phyloP scores from a whole-genome alignment of 2,888 invertebrate species.

The Megastigmus dorsalis region DNA sequence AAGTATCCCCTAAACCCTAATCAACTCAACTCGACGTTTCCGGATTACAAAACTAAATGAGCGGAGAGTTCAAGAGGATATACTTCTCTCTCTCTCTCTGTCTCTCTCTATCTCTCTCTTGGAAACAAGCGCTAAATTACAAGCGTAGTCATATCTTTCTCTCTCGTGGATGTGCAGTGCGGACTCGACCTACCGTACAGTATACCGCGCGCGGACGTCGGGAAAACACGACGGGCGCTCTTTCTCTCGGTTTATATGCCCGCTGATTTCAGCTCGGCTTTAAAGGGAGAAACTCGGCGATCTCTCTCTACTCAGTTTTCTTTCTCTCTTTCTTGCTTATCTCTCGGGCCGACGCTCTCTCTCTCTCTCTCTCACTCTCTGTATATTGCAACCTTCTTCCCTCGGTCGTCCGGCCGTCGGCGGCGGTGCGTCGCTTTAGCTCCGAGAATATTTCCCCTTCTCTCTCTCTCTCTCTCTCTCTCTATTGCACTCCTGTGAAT shows the following conservation, averaged over 20 bases:
- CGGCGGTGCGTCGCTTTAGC: too few relatives aligned
- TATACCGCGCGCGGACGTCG: background rate
- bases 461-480: background rate
- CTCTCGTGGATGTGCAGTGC: too few relatives aligned
- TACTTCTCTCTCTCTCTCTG: too few relatives aligned
- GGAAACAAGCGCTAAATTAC: constrained; percentile 23
- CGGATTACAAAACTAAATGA: background rate
- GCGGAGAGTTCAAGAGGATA: background rate
- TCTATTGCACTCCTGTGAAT: too few relatives aligned
- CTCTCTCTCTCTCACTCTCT: background rate
- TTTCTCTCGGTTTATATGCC: constrained; percentile 7
- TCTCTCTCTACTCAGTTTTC: background rate
- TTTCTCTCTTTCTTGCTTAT: constrained; percentile 11
- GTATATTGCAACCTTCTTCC: too few relatives aligned
- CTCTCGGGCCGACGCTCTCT: background rate
- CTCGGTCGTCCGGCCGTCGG: background rate
- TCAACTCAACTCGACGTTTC: constrained; percentile 20
- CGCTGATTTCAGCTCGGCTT: background rate
- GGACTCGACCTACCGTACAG: background rate
- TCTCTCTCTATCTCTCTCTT: background rate
- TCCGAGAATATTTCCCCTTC: background rate
- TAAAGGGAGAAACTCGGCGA: background rate
- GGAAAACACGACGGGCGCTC: constrained; percentile 13
- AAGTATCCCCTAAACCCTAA: constrained; percentile 10
- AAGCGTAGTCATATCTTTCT: too few relatives aligned